Conservation (phyloP, 2,888 invertebrate genomes). For the Helleia helle region DNA sequence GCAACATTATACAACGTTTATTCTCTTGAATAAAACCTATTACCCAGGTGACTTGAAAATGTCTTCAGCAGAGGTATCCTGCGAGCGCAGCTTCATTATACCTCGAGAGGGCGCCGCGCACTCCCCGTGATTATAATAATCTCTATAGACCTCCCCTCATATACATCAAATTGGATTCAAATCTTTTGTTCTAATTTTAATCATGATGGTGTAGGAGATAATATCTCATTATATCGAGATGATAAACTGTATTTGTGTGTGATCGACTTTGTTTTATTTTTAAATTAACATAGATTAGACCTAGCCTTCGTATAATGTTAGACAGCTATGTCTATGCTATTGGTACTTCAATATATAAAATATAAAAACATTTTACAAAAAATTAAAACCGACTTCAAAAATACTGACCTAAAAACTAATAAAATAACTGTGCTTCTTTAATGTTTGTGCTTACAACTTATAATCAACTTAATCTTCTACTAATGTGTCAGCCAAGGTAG, state of each 20-base stretch:
- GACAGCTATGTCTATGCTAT: no score
- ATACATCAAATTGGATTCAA: conserved; percentile 7
- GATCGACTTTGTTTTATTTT: background rate
- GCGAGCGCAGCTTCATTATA: conserved; percentile 12
- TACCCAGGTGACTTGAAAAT: conserved; percentile 8
- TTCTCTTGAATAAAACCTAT: conserved; percentile 7
- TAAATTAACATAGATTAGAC: background rate
- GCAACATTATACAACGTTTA: background rate
- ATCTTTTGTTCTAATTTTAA: conserved; percentile 7
- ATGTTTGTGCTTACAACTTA: no score
- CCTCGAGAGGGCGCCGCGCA: conserved; percentile 10
- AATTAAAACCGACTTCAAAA: no score
- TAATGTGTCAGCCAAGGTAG: no score
- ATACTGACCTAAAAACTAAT: no score
- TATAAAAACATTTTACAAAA: no score
- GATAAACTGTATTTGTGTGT: no score
- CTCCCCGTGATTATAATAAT: conserved; percentile 13
- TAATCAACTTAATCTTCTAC: no score
- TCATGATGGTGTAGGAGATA: conserved; percentile 16
- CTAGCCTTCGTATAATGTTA: no score
- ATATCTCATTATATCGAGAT: no score
- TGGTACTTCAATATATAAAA: no score
- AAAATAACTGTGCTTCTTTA: no score
- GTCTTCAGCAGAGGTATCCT: conserved; percentile 9
- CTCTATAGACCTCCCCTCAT: conserved; percentile 5